These are phyloP conservation scores for Plagodis pulveraria DNA, from an alignment of 2,888 invertebrate genomes.

Conservation along the genomic window DNA sequence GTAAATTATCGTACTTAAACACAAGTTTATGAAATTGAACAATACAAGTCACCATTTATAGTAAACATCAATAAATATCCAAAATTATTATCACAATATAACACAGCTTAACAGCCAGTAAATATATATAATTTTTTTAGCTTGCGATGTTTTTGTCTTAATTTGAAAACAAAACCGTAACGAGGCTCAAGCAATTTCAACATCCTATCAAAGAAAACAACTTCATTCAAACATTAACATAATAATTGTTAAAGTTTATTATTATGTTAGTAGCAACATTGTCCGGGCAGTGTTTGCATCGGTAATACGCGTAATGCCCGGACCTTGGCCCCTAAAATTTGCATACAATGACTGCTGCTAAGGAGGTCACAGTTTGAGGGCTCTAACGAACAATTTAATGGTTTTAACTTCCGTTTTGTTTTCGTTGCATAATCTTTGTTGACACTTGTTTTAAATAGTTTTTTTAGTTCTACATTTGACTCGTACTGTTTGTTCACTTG, in stretches of 20 bases:
- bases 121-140: conserved; percentile 5
- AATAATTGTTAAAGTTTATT: conserved; percentile 22
- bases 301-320: conserved; percentile 26
- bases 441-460: conserved; percentile 8
- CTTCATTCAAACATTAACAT: conserved; percentile 17
- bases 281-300: conserved; percentile 26
- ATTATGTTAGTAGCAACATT: conserved; percentile 19
- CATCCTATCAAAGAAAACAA: conserved; percentile 9
- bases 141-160: conserved; percentile 17
- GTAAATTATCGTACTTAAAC: not conserved
- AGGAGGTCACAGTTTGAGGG: conserved; percentile 16
- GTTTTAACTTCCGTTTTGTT: conserved; percentile 15
- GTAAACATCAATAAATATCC: conserved; percentile 7
- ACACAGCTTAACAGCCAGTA: not conserved
- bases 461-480: not conserved
- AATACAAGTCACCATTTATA: conserved; percentile 12
- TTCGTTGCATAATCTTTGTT: conserved; percentile 6
- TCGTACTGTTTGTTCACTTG: no score
- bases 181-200: conserved; percentile 10
- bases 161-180: conserved; percentile 13
- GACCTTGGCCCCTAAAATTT: conserved; percentile 38
- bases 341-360: conserved; percentile 36
- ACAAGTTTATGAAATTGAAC: conserved; percentile 19
- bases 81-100: conserved; percentile 12
- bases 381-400: conserved; percentile 2